phyloP scores from a whole-genome alignment of 2,888 invertebrate genomes.

The Rhimphoctona megacephalus region DNA sequence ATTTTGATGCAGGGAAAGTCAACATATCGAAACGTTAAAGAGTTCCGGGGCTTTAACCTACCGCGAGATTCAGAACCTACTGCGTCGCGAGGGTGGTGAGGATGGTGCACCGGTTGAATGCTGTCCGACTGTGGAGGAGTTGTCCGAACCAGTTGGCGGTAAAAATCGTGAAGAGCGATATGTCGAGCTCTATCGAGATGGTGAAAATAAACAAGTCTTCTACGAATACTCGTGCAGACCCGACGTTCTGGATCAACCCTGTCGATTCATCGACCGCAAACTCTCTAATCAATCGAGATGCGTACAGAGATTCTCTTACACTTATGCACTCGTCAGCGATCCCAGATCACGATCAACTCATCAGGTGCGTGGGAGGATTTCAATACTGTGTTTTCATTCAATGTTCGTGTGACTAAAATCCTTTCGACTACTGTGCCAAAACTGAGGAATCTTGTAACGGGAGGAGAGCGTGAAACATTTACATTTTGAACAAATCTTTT shows the following conservation, averaged over 20 bases:
- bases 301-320: conserved; percentile 93
- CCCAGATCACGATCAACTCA: conserved; percentile 80
- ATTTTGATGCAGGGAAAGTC: conserved; percentile 51
- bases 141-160: conserved; percentile 92
- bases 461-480: no score
- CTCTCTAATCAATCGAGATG: conserved; percentile 91
- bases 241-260: conserved; percentile 90
- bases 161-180: conserved; percentile 90
- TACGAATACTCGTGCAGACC: conserved; percentile 92
- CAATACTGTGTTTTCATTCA: neutral
- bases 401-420: neutral
- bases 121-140: conserved; percentile 92
- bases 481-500: no score
- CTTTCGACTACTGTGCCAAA: neutral
- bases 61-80: conserved; percentile 88
- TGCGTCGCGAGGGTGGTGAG: conserved; percentile 86
- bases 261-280: conserved; percentile 90
- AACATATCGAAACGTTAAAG: conserved; percentile 58
- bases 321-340: conserved; percentile 91
- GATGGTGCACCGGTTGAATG: conserved; percentile 88
- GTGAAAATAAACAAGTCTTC: conserved; percentile 89
- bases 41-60: conserved; percentile 85
- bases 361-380: conserved; percentile 39
- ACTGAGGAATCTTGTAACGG: neutral
- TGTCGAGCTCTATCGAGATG: conserved; percentile 91